phyloP scores from a whole-genome alignment of 2,113 vertebrate genomes.

The Rallus limicola region DNA sequence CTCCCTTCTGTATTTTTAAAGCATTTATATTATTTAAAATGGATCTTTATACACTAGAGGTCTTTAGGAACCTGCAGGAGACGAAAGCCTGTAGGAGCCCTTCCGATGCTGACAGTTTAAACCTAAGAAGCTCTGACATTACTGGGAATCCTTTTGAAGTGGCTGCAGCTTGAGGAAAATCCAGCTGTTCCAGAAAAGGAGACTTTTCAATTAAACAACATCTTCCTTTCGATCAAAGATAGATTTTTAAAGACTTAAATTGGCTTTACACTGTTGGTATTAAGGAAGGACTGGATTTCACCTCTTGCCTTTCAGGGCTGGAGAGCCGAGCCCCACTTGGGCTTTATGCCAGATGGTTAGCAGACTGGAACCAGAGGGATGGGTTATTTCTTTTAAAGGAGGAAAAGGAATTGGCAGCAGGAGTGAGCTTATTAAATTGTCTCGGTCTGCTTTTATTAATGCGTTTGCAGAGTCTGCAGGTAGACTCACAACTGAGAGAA shows the following conservation, averaged over 20 bases:
- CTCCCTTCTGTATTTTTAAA: slow-evolving; percentile 42
- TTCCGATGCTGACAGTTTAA: slow-evolving; percentile 45
- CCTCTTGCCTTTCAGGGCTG: slow-evolving; percentile 38
- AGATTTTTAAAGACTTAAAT: slow-evolving; percentile 67
- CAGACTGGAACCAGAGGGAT: slow-evolving; percentile 18
- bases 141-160: slow-evolving; percentile 61
- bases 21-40: slow-evolving; percentile 41
- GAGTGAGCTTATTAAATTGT: slow-evolving; percentile 58
- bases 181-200: slow-evolving; percentile 58
- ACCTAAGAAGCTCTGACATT: slow-evolving; percentile 56
- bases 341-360: slow-evolving; percentile 37
- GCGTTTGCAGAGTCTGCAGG: background rate
- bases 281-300: slow-evolving; percentile 57
- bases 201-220: slow-evolving; percentile 69
- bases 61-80: slow-evolving; percentile 25
- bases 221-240: slow-evolving; percentile 69
- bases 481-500: background rate
- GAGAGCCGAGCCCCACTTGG: background rate
- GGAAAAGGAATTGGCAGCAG: slow-evolving; percentile 33
- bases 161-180: slow-evolving; percentile 42
- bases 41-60: slow-evolving; percentile 32
- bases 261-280: slow-evolving; percentile 52
- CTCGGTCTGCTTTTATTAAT: slow-evolving; percentile 26
- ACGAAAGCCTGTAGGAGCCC: slow-evolving; percentile 36
- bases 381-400: slow-evolving; percentile 57